phyloP scores from a whole-genome alignment of 2,888 invertebrate genomes.

The Alsophila aescularia region DNA sequence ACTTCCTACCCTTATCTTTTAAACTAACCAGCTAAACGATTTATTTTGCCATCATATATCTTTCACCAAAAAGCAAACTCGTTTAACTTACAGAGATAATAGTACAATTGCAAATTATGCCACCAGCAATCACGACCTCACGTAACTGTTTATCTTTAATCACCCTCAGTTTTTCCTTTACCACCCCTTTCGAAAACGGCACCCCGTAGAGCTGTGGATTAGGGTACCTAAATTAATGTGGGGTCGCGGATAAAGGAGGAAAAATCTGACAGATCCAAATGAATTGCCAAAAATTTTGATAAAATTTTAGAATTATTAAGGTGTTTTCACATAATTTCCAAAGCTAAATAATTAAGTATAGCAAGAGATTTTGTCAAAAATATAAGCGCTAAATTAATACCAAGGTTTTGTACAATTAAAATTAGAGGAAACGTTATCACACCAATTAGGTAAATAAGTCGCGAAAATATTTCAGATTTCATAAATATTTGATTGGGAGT shows the following conservation, averaged over 20 bases:
- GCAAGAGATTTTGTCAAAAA: background rate
- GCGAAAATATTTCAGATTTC: too few relatives aligned
- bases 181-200: constrained; percentile 61
- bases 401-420: too few relatives aligned
- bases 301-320: constrained; percentile 8
- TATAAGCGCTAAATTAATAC: too few relatives aligned
- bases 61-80: constrained; percentile 50
- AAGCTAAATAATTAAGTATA: background rate
- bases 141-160: constrained; percentile 81
- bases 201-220: constrained; percentile 60
- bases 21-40: constrained; percentile 1
- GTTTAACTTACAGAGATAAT: constrained; percentile 71
- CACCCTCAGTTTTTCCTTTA: constrained; percentile 74
- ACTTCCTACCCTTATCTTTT: background rate
- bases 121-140: constrained; percentile 53
- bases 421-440: too few relatives aligned
- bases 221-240: constrained; percentile 71
- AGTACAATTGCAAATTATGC: constrained; percentile 78
- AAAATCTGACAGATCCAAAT: constrained; percentile 30
- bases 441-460: too few relatives aligned
- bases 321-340: background rate
- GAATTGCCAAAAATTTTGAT: constrained; percentile 17
- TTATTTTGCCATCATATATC: constrained; percentile 11
- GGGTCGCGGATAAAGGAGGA: constrained; percentile 52
- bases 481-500: too few relatives aligned